Base-by-base conservation (phyloP, 2,113 vertebrate species). In the Copsychus sechellarum region DNA sequence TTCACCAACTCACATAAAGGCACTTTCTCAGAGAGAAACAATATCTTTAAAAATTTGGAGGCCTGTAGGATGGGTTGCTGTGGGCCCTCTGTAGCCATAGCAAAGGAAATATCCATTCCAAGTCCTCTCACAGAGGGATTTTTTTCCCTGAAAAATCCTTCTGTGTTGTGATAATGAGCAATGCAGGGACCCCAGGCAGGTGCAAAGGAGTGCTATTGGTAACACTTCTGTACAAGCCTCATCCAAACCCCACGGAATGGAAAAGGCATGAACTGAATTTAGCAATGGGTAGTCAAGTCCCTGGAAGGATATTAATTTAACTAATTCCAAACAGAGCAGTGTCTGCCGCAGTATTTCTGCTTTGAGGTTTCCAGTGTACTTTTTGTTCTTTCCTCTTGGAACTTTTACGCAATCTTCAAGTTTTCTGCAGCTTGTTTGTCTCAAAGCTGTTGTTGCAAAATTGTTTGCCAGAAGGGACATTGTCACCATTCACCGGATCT, bases 371-470 rank as follows among this genome's bases (percentile, higher is more conserved):
- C 1, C 2, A 88, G 54, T 7, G 74, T 80, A 83, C 86, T 73
- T 90, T 67, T 70, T 92, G 74, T 94, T 94, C 91, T 92, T 70
- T 79, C 57, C 57, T 45, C 69, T 71, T 56, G 42, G 64, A 93
- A 91, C 73, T 78, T 93, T 84, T 71, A 58, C 0, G 12, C 86
- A 84, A 74, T 69, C n/a, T 43, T 67, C 17, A 58, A 56, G 56
- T 86, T 96, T 86, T 60, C 88, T 67, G 25, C 28, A 53, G 91
- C 51, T 81, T 58, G 36, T 88, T 94, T 89, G 69, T 67, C 77
- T 93, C 64, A 60, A 65, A 91, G 81, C 77, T 94, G 94, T 86
- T 96, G 64, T 74, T 84, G 48, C 40, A 53, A 23, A 79, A 38
- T 67, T 79, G 43, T 93, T 92, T 94, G 48, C 61, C 86, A 91